These are phyloP conservation scores for Daptonema setosum DNA, from an alignment of 2,888 invertebrate genomes.

Conservation along the genomic window DNA sequence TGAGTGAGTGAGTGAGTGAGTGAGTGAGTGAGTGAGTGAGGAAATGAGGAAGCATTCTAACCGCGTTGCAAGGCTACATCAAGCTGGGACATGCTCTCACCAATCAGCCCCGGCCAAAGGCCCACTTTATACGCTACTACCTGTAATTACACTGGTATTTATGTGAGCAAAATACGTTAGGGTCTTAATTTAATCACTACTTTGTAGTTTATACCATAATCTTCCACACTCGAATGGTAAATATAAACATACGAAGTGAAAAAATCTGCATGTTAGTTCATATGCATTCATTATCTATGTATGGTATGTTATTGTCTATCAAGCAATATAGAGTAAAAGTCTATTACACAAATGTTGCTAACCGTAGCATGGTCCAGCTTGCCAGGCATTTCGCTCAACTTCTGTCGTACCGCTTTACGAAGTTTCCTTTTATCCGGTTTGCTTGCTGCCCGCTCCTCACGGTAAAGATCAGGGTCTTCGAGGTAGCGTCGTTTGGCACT, in stretches of 20 bases:
- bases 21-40: background rate
- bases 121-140: slow-evolving; percentile 48
- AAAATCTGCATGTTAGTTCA: no score
- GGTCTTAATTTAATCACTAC: no score
- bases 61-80: no score
- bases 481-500: slow-evolving; percentile 57
- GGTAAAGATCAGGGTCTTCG: slow-evolving; percentile 56
- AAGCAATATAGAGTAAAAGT: no score
- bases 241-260: no score
- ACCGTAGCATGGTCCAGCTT: slow-evolving; percentile 70
- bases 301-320: no score
- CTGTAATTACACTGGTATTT: background rate
- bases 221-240: no score
- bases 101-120: slow-evolving; percentile 7
- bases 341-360: no score
- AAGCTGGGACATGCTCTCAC: background rate
- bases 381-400: slow-evolving; percentile 54
- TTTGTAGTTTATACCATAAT: no score
- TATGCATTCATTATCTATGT: no score
- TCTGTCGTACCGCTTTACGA: slow-evolving; percentile 47
- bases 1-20: no score
- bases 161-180: background rate
- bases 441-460: slow-evolving; percentile 8
- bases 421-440: slow-evolving; percentile 36
- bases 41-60: background rate